A percentile compares a stretch with the other conserved stretches of the same genome.
phyloP scores from a whole-genome alignment of 2,113 vertebrate genomes.

The Muntiacus muntjak region DNA sequence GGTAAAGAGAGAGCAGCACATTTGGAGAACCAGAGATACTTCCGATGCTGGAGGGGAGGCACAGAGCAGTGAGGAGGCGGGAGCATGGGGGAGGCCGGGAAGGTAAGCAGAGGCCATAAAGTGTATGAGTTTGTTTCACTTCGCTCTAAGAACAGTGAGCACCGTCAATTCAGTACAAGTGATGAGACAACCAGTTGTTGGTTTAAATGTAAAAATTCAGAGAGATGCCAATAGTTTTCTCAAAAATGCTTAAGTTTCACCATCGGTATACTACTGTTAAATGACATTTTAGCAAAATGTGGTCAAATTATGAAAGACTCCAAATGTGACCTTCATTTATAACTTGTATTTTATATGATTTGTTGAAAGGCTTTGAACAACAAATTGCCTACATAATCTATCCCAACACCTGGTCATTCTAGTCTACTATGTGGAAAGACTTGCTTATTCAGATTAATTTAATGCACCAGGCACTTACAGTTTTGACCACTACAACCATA shows the following conservation, averaged over 20 bases:
- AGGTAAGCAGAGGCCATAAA: background rate
- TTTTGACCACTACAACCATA: background rate
- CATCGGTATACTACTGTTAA: background rate
- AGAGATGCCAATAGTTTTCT: background rate
- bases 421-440: background rate
- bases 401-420: background rate
- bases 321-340: background rate
- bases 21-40: background rate
- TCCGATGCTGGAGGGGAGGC: background rate
- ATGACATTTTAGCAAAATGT: background rate
- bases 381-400: background rate
- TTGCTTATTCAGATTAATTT: background rate
- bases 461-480: background rate
- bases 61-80: background rate
- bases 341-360: background rate
- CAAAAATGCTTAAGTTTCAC: background rate
- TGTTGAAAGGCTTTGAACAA: background rate
- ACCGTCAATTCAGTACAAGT: background rate
- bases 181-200: background rate
- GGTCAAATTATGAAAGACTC: background rate
- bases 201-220: background rate
- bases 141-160: background rate
- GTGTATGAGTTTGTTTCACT: background rate
- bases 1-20: background rate
- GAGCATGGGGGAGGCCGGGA: background rate